Evolutionary conservation across 2,113 vertebrate species (phyloP).

Genomic region (Gnathonemus echidnorhynchus): DNA sequence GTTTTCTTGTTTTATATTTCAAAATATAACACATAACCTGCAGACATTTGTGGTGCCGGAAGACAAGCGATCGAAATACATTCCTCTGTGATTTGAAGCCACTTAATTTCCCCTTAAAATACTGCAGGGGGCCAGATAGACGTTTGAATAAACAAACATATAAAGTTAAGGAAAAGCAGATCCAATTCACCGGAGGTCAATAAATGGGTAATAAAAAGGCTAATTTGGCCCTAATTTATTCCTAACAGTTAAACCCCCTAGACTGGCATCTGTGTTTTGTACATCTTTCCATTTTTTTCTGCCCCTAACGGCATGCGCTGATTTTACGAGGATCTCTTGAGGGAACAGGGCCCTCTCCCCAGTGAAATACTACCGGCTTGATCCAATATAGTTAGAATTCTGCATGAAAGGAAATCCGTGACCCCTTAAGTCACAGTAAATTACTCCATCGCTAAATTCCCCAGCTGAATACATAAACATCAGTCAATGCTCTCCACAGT

Average conservation of each 20-base stretch:
- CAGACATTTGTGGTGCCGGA: background rate
- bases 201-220: background rate
- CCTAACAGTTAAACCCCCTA: background rate
- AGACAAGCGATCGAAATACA: background rate
- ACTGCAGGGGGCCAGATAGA: background rate
- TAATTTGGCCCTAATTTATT: conserved; percentile 9
- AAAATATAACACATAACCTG: conserved; percentile 9
- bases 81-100: background rate
- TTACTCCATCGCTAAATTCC: background rate
- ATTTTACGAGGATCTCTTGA: background rate
- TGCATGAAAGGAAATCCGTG: background rate
- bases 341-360: background rate
- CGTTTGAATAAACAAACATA: background rate
- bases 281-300: background rate
- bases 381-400: background rate
- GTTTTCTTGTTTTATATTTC: background rate
- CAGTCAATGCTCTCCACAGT: background rate
- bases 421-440: background rate
- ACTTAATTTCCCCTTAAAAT: background rate
- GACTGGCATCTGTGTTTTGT: background rate
- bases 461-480: background rate
- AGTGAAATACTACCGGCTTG: background rate
- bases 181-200: conserved; percentile 6
- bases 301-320: background rate
- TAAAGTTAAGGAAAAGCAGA: background rate